Evolutionary conservation across 2,797 vertebrate genomes (phyloP), one percentile per base, ranked within the genome.

Genomic region (Balearica regulorum): DNA sequence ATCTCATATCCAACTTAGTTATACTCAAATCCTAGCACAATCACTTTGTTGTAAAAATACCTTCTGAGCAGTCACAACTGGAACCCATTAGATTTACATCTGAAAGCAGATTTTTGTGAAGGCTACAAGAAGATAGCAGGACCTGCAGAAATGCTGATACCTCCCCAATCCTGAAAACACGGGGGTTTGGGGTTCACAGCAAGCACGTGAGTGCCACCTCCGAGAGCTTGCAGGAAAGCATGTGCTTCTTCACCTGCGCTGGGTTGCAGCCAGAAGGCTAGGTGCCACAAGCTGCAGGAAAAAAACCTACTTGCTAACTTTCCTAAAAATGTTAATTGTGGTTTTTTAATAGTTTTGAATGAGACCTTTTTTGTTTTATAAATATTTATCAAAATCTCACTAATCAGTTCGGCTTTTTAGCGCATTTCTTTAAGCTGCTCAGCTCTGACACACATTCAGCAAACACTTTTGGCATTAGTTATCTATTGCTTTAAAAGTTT

Each of bases 41-140:
- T 33, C 46, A 11, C 80, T 89, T 64, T 89, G 65, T 33, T 90
- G 54, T 75, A 78, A 84, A 91, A 95, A 72, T 49, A 51, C 14
- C n/a, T 95, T 92, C 6, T 5, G 29, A 88, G n/a, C 21, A 53
- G 28, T 16, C 60, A 62, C 69, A 91, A 88, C 79, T 94, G 87
- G 93, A 91, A 88, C 55, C 76, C 51, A 14, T 94, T 61, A 86
- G 70, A 53, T 77, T 65, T 80, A 57, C 80, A 69, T 31, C 14
- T 44, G 73, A 76, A 37, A 90, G 83, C 24, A 89, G 33, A 60
- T 54, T 91, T 97, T 95, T 76, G 64, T 37, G 75, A 57, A 68
- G 31, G 41, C 35, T 19, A 35, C 0, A 0, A 83, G 53, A 44
- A 48, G 41, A 48, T 7, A 70, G 72, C 21, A 51, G 57, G 54